A percentile compares a stretch with the other conserved stretches of the same genome.
Conservation (phyloP, 2,797 vertebrate species). For the Pempheris klunzingeri region DNA sequence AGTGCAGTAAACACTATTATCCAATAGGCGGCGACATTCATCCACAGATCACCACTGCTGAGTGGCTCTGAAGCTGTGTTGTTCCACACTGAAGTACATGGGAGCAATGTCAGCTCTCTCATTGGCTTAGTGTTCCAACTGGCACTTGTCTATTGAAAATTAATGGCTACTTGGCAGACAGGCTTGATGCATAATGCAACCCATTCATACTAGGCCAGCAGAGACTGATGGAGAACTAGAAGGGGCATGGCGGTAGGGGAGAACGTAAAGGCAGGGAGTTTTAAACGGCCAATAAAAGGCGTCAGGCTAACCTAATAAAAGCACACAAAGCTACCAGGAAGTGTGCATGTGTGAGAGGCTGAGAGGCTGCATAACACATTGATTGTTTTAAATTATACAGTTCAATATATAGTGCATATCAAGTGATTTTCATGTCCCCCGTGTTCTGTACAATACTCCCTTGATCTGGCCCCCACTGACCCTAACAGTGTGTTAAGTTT, state of each 20-base stretch:
- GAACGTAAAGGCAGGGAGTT: slow-evolving; percentile 24
- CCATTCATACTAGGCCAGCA: slow-evolving; percentile 34
- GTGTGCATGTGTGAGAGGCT: slow-evolving; percentile 6
- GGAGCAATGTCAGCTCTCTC: slow-evolving; percentile 34
- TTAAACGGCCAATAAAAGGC: slow-evolving; percentile 41
- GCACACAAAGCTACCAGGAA: slow-evolving; percentile 33
- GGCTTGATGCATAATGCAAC: slow-evolving; percentile 44
- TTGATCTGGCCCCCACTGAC: background rate
- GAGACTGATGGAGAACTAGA: slow-evolving; percentile 47
- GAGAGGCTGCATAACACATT: slow-evolving; percentile 1
- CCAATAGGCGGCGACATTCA: slow-evolving; percentile 79
- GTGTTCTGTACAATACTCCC: background rate
- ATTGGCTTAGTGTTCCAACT: slow-evolving; percentile 45
- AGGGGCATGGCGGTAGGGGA: slow-evolving; percentile 12
- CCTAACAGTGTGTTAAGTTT: background rate
- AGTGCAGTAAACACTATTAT: slow-evolving; percentile 30
- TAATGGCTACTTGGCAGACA: slow-evolving; percentile 52
- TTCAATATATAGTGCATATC: background rate
- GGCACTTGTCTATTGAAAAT: slow-evolving; percentile 58
- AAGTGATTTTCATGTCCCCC: slow-evolving; percentile 14
- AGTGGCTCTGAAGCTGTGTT: background rate
- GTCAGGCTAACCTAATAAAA: slow-evolving; percentile 52
- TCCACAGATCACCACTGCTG: slow-evolving; percentile 12
- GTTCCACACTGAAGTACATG: background rate
- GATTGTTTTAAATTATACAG: slow-evolving; percentile 25